A percentile compares a stretch with the other conserved stretches of the same genome.
Conservation (phyloP, 2,888 invertebrate genomes). For the Seira musarum region DNA sequence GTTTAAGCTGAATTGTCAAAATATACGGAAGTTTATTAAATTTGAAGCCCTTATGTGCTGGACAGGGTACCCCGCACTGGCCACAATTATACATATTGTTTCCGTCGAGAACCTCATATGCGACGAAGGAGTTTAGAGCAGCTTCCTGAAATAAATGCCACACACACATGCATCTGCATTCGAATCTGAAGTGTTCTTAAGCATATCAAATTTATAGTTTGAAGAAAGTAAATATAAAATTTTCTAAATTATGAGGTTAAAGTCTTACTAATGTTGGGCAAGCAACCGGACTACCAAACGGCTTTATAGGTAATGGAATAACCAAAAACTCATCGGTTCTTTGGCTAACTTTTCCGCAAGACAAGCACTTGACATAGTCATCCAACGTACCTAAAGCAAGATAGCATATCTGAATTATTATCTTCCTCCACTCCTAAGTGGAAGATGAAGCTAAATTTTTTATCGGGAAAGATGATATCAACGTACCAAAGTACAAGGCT, state of each 20-base stretch:
- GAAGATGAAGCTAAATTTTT: not conserved
- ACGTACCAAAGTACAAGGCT: slow-evolving; percentile 79
- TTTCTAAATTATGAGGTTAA: not conserved
- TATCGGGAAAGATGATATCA: no score
- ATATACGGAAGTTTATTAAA: slow-evolving; percentile 90
- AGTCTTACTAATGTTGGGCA: slow-evolving; percentile 78
- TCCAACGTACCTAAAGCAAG: slow-evolving; percentile 84
- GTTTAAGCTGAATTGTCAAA: slow-evolving; percentile 87
- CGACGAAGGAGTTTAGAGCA: slow-evolving; percentile 86
- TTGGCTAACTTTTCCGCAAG: slow-evolving; percentile 87
- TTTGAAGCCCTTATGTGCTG: slow-evolving; percentile 91
- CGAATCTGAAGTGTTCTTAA: no score
- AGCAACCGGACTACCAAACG: slow-evolving; percentile 77
- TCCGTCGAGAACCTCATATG: slow-evolving; percentile 86
- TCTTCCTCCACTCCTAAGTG: no score
- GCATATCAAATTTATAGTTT: slow-evolving; percentile 12
- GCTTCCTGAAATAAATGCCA: slow-evolving; percentile 80
- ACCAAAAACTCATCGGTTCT: slow-evolving; percentile 88
- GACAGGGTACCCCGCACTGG: slow-evolving; percentile 87
- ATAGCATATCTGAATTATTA: slow-evolving; percentile 21
- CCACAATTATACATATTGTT: slow-evolving; percentile 92
- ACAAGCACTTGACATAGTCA: slow-evolving; percentile 91
- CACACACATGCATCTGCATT: no score
- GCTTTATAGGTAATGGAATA: slow-evolving; percentile 87
- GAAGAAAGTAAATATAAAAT: slow-evolving; percentile 7